These are phyloP conservation scores for Ferdinandea cuprea DNA, from an alignment of 2,888 invertebrate genomes.

Conservation along the genomic window DNA sequence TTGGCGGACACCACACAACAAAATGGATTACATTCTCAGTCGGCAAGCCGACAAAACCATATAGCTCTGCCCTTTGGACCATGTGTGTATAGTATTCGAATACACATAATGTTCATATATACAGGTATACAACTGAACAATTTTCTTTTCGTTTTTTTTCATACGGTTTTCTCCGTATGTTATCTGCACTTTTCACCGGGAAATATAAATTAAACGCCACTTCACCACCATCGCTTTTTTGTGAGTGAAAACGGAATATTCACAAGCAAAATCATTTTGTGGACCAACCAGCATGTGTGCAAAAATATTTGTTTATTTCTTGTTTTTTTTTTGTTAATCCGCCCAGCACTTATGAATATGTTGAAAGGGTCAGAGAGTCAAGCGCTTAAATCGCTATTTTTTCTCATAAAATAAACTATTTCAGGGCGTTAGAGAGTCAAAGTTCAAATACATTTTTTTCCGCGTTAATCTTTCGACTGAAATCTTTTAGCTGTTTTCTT, in stretches of 20 bases:
- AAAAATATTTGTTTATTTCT: constrained; percentile 5
- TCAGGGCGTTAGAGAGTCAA: too few species aligned
- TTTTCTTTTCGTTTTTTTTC: constrained; percentile 2
- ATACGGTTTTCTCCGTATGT: constrained; percentile 24
- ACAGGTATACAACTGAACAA: neutral
- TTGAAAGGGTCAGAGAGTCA: constrained; percentile 1
- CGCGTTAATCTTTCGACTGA: too few species aligned
- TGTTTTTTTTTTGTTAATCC: constrained; percentile 24
- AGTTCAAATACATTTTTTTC: too few species aligned
- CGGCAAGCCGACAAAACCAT: constrained; percentile 23
- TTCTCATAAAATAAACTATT: constrained; percentile 11
- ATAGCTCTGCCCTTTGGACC: constrained; percentile 31
- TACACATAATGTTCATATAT: neutral
- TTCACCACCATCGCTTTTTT: constrained; percentile 46
- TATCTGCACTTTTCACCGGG: constrained; percentile 53
- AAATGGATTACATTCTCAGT: constrained; percentile 46
- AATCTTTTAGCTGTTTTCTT: neutral
- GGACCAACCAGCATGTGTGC: constrained; percentile 14
- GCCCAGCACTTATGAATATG: constrained; percentile 37
- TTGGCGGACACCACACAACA: constrained; percentile 13
- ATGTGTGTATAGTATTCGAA: neutral
- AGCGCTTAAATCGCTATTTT: neutral
- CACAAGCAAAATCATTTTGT: constrained; percentile 2
- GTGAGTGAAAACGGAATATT: constrained; percentile 12
- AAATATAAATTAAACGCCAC: constrained; percentile 65